Conservation (phyloP, 2,113 vertebrate genomes). For the Calidris pugnax region DNA sequence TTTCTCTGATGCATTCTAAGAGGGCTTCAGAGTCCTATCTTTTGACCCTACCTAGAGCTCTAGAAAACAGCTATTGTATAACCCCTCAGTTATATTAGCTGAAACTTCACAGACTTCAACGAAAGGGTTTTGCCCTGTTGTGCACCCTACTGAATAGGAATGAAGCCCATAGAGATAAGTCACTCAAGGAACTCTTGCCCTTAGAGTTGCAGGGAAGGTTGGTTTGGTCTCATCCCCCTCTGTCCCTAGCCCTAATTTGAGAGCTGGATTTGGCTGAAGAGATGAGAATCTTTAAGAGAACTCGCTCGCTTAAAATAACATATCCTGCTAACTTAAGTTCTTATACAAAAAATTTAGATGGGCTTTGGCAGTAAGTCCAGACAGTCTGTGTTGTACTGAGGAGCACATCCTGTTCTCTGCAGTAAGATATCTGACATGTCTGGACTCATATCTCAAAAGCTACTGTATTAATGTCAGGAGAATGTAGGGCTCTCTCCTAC, state of each 20-base stretch:
- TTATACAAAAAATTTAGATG: neutral
- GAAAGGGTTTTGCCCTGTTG: neutral
- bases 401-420: slow-evolving; percentile 37
- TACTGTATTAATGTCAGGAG: neutral
- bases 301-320: neutral
- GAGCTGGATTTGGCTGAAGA: neutral
- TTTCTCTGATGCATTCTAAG: neutral
- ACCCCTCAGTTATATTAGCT: neutral
- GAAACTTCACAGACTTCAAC: neutral
- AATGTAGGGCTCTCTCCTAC: neutral
- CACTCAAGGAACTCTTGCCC: neutral
- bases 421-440: neutral
- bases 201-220: neutral
- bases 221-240: neutral
- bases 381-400: neutral
- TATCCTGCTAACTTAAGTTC: neutral
- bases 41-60: neutral
- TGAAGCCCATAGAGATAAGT: neutral
- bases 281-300: neutral
- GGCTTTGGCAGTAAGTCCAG: slow-evolving; percentile 45
- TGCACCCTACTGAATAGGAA: neutral
- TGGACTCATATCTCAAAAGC: slow-evolving; percentile 18
- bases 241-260: neutral
- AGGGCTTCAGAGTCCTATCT: neutral
- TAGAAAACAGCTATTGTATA: neutral